Evolutionary conservation across 2,797 vertebrate species (phyloP).

Genomic region (Xenentodon cancila): DNA sequence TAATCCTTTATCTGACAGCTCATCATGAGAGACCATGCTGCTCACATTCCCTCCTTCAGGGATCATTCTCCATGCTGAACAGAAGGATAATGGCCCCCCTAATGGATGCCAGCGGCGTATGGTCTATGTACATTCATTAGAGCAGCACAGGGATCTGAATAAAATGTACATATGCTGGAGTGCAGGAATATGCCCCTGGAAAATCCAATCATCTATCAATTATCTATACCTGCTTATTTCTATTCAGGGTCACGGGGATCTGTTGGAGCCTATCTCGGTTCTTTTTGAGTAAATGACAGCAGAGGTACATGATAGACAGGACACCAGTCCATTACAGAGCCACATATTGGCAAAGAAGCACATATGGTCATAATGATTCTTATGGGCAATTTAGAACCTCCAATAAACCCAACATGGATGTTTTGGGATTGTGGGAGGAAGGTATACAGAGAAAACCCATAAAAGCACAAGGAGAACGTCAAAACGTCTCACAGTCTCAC

Average conservation of each 20-base stretch:
- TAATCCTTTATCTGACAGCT: conserved; percentile 70
- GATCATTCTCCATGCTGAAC: conserved; percentile 17
- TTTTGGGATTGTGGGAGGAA: conserved; percentile 11
- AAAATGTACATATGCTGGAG: conserved; percentile 8
- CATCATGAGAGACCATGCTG: conserved; percentile 44
- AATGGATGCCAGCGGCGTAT: conserved; percentile 27
- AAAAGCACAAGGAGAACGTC: neutral
- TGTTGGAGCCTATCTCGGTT: no score
- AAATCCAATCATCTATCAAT: no score
- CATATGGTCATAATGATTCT: no score
- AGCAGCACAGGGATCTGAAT: neutral
- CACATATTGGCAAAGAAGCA: no score
- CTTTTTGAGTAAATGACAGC: no score
- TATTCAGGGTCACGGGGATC: no score
- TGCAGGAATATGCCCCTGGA: neutral
- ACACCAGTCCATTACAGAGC: no score
- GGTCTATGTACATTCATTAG: conserved; percentile 9
- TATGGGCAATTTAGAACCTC: no score
- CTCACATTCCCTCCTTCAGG: conserved; percentile 15
- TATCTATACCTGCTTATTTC: no score
- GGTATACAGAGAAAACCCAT: no score
- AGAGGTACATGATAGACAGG: no score
- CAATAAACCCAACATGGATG: neutral
- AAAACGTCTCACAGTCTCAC: no score
- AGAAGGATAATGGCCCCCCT: conserved; percentile 14